A percentile compares a stretch with the other conserved stretches of the same genome.
Evolutionary conservation across 1,140 invertebrate species (phyloP).

Genomic region (Harpegnathos saltator): DNA sequence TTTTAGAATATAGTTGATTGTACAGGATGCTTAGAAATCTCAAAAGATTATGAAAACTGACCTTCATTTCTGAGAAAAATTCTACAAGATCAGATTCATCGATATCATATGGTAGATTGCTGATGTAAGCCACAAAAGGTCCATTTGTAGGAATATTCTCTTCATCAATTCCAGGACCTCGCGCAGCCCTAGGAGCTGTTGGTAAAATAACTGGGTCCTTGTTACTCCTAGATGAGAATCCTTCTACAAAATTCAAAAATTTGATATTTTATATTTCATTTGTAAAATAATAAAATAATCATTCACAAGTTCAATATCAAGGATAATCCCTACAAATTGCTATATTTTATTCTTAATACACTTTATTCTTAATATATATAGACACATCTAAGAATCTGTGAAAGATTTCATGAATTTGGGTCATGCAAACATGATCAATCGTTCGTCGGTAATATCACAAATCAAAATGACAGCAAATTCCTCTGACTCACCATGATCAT

Average conservation of each 20-base stretch:
- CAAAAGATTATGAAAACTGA: slow-evolving; percentile 79
- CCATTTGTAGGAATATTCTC: slow-evolving; percentile 92
- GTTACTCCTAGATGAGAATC: slow-evolving; percentile 77
- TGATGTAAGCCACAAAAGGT: slow-evolving; percentile 95
- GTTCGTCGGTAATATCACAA: neutral
- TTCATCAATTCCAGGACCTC: slow-evolving; percentile 92
- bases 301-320: neutral
- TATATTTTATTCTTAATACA: too few relatives aligned
- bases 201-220: slow-evolving; percentile 89
- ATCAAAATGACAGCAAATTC: neutral
- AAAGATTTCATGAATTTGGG: neutral
- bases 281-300: neutral
- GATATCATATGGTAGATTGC: slow-evolving; percentile 97
- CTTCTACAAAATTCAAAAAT: slow-evolving; percentile 62
- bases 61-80: slow-evolving; percentile 93
- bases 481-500: slow-evolving; percentile 85
- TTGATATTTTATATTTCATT: too few relatives aligned
- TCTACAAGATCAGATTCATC: slow-evolving; percentile 93
- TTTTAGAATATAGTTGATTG: neutral
- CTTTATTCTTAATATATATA: neutral
- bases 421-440: slow-evolving; percentile 28
- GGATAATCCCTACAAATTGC: neutral
- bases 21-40: neutral
- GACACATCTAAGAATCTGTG: neutral
- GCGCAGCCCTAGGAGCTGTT: slow-evolving; percentile 94